These are phyloP conservation scores for Pristionchus arcanus DNA, from an alignment of 2,888 invertebrate species.

Conservation along the genomic window DNA sequence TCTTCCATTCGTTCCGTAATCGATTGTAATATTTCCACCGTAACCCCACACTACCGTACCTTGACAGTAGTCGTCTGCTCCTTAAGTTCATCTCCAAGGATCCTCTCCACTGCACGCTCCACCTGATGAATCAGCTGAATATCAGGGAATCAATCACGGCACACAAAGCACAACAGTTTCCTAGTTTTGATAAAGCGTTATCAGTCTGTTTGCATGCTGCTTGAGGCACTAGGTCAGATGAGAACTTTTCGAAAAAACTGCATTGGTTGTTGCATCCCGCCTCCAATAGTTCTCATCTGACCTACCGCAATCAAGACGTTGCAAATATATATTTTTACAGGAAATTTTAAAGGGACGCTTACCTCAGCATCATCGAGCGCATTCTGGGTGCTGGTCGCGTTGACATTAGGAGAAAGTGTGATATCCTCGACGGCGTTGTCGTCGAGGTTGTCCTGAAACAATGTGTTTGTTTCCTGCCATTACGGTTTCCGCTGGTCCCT, in stretches of 20 bases:
- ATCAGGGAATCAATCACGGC: background rate
- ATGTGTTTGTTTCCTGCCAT: background rate
- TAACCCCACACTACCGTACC: background rate
- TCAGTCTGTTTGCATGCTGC: no score
- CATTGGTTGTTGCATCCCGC: no score
- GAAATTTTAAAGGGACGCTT: background rate
- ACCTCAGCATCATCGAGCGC: slow-evolving; percentile 10
- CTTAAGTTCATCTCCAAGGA: background rate
- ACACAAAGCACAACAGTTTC: no score
- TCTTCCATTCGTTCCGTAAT: no score
- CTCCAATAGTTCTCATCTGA: no score
- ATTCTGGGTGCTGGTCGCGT: background rate
- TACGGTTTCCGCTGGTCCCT: no score
- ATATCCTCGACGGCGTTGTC: background rate
- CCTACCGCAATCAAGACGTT: no score
- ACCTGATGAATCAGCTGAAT: slow-evolving; percentile 45
- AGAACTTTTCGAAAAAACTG: no score
- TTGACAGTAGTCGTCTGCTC: slow-evolving; percentile 35
- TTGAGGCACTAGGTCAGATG: no score
- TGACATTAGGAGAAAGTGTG: background rate
- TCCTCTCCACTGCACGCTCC: background rate
- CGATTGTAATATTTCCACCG: no score
- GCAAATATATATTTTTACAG: no score
- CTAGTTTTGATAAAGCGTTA: no score
- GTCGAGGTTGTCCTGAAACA: background rate